Evolutionary conservation across 2,888 invertebrate species (phyloP).

Genomic region (Patella depressa): DNA sequence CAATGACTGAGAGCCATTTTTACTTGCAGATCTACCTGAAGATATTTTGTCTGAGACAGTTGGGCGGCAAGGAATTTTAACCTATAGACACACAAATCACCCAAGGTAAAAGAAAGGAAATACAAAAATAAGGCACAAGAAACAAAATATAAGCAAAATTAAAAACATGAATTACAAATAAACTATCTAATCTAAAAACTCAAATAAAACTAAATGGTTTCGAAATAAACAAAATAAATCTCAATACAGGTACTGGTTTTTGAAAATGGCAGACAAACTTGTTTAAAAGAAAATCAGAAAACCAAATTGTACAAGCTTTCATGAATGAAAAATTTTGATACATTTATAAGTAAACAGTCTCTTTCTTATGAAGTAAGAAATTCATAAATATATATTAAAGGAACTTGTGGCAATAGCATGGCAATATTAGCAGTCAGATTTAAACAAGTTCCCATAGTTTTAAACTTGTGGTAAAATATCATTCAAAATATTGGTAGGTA

Average conservation of each 20-base stretch:
- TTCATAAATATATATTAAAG: too few species aligned
- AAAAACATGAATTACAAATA: neutral
- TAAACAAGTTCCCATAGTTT: too few species aligned
- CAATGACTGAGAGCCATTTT: too few species aligned
- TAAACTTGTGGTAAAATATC: too few species aligned
- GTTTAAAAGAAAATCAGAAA: neutral
- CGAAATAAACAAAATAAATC: slow-evolving; percentile 14
- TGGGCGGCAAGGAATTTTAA: slow-evolving; percentile 77
- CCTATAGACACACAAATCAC: slow-evolving; percentile 68
- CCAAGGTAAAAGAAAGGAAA: slow-evolving; percentile 16
- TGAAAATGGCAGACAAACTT: neutral
- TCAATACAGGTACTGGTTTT: neutral
- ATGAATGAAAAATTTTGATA: too few species aligned
- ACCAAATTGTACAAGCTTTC: too few species aligned
- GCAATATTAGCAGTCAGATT: too few species aligned
- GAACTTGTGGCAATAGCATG: too few species aligned
- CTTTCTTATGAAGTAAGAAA: too few species aligned
- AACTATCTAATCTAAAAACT: neutral
- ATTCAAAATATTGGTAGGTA: too few species aligned
- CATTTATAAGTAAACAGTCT: too few species aligned
- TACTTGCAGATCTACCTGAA: slow-evolving; percentile 1
- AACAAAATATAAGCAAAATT: neutral
- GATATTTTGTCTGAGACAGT: slow-evolving; percentile 51
- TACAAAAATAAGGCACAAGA: slow-evolving; percentile 2
- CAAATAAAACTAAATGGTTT: slow-evolving; percentile 12